A percentile compares a stretch with the other conserved stretches of the same genome.
These are phyloP conservation scores for Zaprionus inermis DNA, from an alignment of 1,140 invertebrate species.

Conservation along the genomic window DNA sequence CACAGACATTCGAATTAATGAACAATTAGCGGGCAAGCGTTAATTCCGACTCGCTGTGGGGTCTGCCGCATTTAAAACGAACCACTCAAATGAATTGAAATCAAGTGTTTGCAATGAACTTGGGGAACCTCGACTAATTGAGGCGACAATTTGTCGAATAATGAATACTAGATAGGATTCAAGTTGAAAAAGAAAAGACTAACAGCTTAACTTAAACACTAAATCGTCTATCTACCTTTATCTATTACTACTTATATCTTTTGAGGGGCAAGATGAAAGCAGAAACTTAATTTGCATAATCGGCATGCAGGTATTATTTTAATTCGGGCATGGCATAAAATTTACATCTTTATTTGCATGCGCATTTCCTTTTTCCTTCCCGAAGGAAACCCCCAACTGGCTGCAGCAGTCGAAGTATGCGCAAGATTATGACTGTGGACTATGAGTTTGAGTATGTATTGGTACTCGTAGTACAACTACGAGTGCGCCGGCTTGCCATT, in stretches of 20 bases:
- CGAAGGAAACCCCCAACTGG: neutral
- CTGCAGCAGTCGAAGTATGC: neutral
- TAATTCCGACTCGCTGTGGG: slow-evolving; percentile 51
- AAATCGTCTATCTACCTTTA: neutral
- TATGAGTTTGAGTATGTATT: slow-evolving; percentile 9
- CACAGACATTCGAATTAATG: slow-evolving; percentile 45
- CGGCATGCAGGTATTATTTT: slow-evolving; percentile 72
- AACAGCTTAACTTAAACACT: neutral
- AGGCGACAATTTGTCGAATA: slow-evolving; percentile 40
- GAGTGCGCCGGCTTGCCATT: slow-evolving; percentile 7
- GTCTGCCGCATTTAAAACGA: slow-evolving; percentile 24
- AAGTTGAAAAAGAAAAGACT: neutral
- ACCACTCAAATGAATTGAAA: slow-evolving; percentile 35
- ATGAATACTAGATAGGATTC: slow-evolving; percentile 23
- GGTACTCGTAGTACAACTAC: neutral
- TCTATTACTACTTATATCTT: neutral
- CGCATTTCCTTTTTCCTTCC: slow-evolving; percentile 26
- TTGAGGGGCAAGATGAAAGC: neutral
- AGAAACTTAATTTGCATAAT: slow-evolving; percentile 32
- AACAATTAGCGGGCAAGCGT: slow-evolving; percentile 65
- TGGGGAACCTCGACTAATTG: slow-evolving; percentile 45
- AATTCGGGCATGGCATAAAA: slow-evolving; percentile 74
- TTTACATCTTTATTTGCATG: slow-evolving; percentile 63
- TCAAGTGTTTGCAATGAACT: slow-evolving; percentile 25
- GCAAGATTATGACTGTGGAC: neutral